Evolutionary conservation across 2,113 vertebrate genomes (phyloP), one percentile per base, ranked within the genome.

Genomic region (Myiozetetes cayanensis): DNA sequence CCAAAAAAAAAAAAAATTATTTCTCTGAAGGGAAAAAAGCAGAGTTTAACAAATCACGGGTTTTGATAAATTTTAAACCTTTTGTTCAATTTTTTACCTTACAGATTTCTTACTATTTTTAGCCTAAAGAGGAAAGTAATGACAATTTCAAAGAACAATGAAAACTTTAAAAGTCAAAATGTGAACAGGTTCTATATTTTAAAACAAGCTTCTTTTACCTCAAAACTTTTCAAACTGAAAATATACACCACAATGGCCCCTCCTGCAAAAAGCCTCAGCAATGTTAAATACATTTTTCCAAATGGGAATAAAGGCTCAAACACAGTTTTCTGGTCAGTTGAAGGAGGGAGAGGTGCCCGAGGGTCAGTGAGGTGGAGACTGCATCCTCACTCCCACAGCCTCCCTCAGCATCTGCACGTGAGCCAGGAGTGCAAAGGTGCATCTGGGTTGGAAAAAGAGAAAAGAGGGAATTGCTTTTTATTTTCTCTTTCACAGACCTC

Each of bases 381-480:
- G 11, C 30, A 28, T 8, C 13, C 55, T 52, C 12, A 15, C 5
- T 44, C 31, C 39, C 11, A 2, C 13, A 72, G 30, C 72, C 35
- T 47, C 41, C 49, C 10, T 23, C 79, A 46, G 30, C 44, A 56
- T 47, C 59, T 33, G 18, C 1, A 2, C 2, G 0, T 1, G 17
- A 59, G 24, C 59, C 52, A 19, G 61, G 39, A 39, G 12, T 0
- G 4, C 47, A 44, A 49, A 87, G 16, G 1, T 53, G 12, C 5
- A 39, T 49, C 43, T 53, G 46, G 33, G n/a, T 30, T 67, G 65
- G 56, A 49, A 82, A 44, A 78, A 49, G 10, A 35, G 1, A 23
- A 7, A 17, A 11, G 3, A 7, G 2, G 13, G 28, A 82, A 22
- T 63, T 78, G 6, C 22, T 49, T 18, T 17, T 35, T 10, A 3